Evolutionary conservation across 2,113 vertebrate species (phyloP).

Genomic region (Corythaeola cristata): DNA sequence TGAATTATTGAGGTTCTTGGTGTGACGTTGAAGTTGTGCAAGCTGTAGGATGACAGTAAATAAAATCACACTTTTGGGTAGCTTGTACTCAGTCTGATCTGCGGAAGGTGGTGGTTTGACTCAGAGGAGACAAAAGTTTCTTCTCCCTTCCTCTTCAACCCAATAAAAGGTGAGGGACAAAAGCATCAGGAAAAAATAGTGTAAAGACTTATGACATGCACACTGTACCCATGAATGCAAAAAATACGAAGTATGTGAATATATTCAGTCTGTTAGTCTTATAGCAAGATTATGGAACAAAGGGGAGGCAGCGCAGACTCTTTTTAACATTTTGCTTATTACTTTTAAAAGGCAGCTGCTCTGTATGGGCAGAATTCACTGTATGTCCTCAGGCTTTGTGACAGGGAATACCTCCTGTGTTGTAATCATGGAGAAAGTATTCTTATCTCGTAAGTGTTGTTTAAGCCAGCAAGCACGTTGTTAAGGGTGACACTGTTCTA

Average conservation of each 20-base stretch:
- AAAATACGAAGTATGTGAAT: background rate
- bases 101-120: background rate
- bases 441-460: background rate
- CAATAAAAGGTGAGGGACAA: background rate
- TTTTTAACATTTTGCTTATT: background rate
- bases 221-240: background rate
- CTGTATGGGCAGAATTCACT: background rate
- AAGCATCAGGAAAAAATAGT: background rate
- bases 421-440: background rate
- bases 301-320: background rate
- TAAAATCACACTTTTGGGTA: background rate
- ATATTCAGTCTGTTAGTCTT: background rate
- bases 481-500: background rate
- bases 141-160: background rate
- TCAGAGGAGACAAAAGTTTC: background rate
- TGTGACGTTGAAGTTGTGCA: background rate
- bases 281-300: background rate
- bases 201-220: background rate
- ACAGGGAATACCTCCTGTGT: background rate
- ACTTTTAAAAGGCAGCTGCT: background rate
- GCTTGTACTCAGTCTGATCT: background rate
- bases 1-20: background rate
- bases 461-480: background rate
- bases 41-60: background rate
- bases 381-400: background rate